Base-by-base conservation (phyloP, 2,113 vertebrate genomes). In the Odobenus rosmarus region DNA sequence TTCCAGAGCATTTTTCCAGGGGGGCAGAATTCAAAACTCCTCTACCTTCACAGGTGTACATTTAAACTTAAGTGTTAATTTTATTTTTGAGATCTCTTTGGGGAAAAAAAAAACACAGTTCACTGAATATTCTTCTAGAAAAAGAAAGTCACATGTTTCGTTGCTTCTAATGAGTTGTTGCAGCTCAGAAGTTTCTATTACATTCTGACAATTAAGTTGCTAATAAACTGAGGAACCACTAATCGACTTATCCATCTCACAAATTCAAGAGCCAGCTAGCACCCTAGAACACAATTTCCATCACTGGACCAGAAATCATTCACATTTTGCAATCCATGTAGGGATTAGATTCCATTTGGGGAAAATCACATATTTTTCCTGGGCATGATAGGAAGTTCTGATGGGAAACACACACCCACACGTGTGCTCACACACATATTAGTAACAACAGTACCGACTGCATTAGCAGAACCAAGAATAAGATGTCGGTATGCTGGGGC, bases 171-270 rank as follows among this genome's bases (percentile, higher is more conserved):
- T 57, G 6, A 98, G 96, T 95, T 97, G 97, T 62, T 98, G 98
- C 98, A 98, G 95, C 98, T 99, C 98, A 98, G 96, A 98, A 98
- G 90, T 98, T 98, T 98, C 95, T 96, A 98, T 98, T 98, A 98
- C 94, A 97, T 95, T 84, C 96, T 98, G 92, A 97, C 98, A 98
- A 98, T 98, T 98, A 98, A 97, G 90, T 98, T 98, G 97, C 97
- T 98, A 98, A 98, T 97, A 98, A 99, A 98, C 96, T 98, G 98
- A 98, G 96, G 96, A 98, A 97, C 82, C 96, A 96, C 92, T 98
- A 98, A 98, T 97, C 96, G 98, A 98, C 95, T 97, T 98, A 97
- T 79, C 90, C 87, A 95, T 98, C 97, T 98, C 97, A 89, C 62
- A 93, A 98, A 97, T 92, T 90, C 76, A 93, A 88, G 61, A 97